These are phyloP conservation scores for Arenaria interpres DNA, from an alignment of 2,113 vertebrate genomes.

Conservation along the genomic window DNA sequence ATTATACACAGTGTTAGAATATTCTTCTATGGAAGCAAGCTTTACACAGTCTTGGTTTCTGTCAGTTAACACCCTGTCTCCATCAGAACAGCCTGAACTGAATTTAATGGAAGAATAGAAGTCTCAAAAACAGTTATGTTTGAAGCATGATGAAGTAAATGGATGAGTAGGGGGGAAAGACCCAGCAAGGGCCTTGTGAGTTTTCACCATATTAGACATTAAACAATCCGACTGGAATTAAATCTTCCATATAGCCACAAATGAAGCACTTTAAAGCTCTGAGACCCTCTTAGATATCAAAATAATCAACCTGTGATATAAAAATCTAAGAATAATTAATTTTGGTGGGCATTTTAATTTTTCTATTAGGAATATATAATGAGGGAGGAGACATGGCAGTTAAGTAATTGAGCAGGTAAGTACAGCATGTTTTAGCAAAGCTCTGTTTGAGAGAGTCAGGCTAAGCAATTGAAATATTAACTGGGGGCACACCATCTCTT, in stretches of 20 bases:
- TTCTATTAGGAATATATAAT: background rate
- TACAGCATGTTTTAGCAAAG: background rate
- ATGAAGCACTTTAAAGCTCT: background rate
- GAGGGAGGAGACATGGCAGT: background rate
- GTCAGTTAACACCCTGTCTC: background rate
- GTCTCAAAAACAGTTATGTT: background rate
- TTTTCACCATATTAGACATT: background rate
- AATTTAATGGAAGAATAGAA: background rate
- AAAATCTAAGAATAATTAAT: background rate
- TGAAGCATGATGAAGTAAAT: background rate
- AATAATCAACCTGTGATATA: background rate
- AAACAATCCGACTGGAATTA: background rate
- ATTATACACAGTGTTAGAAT: background rate
- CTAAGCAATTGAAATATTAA: background rate
- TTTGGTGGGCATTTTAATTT: background rate
- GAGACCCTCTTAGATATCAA: background rate
- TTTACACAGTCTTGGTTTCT: background rate
- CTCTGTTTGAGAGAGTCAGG: background rate
- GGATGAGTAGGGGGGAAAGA: rapidly evolving
- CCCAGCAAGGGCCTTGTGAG: background rate
- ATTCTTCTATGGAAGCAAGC: background rate
- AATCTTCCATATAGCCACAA: background rate
- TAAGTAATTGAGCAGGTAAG: background rate
- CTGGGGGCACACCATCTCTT: background rate
- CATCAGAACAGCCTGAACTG: background rate